Base-by-base conservation (phyloP, 2,888 invertebrate genomes). In the Cosmia trapezina region DNA sequence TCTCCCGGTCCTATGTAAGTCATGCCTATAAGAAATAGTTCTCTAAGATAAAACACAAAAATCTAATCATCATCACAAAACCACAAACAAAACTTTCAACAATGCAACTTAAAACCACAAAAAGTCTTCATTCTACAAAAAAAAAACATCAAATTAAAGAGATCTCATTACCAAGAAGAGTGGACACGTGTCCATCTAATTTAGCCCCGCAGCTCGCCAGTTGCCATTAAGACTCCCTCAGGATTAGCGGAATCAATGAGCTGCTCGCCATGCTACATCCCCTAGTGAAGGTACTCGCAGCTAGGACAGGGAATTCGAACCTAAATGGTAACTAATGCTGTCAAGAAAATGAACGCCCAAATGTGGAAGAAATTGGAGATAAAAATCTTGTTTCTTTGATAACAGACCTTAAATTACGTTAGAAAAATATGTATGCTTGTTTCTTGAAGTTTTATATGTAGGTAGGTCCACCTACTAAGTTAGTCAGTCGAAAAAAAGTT, bases 171-270 rank as follows among this genome's bases (percentile, higher is more conserved):
- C 76, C 67, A 9, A 54, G 45, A 66, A 60, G 53, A 60, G 37
- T 54, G 33, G 86, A 84, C 91, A 91, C 91, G 91, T 90, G 91
- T 87, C 84, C 79, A 71, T 81, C 83, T 85, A 89, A 91, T 92
- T 91, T 89, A 87, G 87, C 84, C 90, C 89, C 86, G 85, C 77
- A 86, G 84, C 86, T 87, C 89, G 68, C 65, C 74, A 56, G 56
- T 49, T 56, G 78, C 91, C 90, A 92, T 92, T 93, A 92, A 88
- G 90, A 89, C 86, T 91, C 93, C 92, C 91, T 84, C 89, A 89
- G 93, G 94, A 93, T 94, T 94, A 94, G 88, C 88, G 86, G 88
- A 93, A 93, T 93, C 94, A 94, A 94, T 94, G 93, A 93, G 91
- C 51, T 66, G 57, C 51, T 54, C 59, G 51, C 67, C 56, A 70